A percentile compares a stretch with the other conserved stretches of the same genome.
Conservation (phyloP, 2,797 vertebrate genomes). For the Eupleurogrammus muticus region DNA sequence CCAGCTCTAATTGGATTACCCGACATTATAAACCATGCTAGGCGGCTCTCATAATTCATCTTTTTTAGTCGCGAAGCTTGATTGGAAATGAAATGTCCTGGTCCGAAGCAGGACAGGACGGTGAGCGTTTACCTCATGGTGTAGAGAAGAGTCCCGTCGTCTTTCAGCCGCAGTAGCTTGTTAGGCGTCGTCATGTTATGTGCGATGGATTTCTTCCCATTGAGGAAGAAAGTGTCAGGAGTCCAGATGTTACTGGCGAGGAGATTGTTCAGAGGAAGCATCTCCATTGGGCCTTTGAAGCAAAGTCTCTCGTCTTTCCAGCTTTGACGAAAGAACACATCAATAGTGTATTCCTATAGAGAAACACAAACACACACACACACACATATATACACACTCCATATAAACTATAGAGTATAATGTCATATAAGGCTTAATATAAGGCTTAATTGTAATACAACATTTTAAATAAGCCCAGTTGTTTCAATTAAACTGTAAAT, state of each 20-base stretch:
- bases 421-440: neutral
- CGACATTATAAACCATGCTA: constrained; percentile 19
- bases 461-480: neutral
- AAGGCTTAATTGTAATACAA: neutral
- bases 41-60: constrained; percentile 21
- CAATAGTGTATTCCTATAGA: constrained; percentile 93
- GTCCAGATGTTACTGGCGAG: constrained; percentile 98
- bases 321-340: constrained; percentile 96
- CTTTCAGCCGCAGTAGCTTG: constrained; percentile 92
- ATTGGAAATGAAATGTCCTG: constrained; percentile 5
- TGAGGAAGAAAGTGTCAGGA: constrained; percentile 95
- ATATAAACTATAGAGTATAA: too few relatives aligned
- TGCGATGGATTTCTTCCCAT: constrained; percentile 95
- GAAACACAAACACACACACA: neutral
- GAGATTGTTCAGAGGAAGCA: constrained; percentile 92
- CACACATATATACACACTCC: too few relatives aligned
- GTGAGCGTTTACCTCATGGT: constrained; percentile 90
- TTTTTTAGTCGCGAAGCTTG: constrained; percentile 28
- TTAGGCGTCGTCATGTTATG: constrained; percentile 97
- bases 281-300: constrained; percentile 95
- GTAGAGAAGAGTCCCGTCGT: constrained; percentile 93
- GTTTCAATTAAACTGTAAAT: neutral
- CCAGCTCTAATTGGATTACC: constrained; percentile 52
- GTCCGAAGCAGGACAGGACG: neutral
- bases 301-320: constrained; percentile 95